Conservation (phyloP, 2,113 vertebrate species). For the Xiphophorus maculatus region DNA sequence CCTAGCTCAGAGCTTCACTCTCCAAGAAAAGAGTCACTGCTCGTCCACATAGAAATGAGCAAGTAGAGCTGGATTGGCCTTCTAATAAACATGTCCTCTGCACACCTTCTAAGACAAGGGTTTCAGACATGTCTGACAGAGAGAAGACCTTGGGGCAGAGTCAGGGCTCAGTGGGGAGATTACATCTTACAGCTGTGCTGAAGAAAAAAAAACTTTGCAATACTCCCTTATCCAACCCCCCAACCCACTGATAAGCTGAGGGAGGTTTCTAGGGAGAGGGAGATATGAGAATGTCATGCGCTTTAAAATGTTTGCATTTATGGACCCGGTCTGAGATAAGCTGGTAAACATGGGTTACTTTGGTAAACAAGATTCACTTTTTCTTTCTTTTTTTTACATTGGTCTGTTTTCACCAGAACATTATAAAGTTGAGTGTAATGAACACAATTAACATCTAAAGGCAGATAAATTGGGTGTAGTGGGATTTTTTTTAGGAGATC, state of each 20-base stretch:
- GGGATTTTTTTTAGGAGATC: not conserved
- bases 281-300: not conserved
- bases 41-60: too few species aligned
- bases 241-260: too few species aligned
- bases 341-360: not conserved
- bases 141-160: too few species aligned
- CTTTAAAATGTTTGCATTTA: not conserved
- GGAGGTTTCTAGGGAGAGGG: not conserved
- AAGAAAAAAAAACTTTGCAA: too few species aligned
- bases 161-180: too few species aligned
- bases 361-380: not conserved
- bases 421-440: not conserved
- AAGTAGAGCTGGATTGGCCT: too few species aligned
- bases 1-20: not conserved
- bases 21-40: not conserved
- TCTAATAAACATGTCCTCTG: too few species aligned
- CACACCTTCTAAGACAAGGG: too few species aligned
- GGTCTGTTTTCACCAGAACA: not conserved
- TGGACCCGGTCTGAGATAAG: not conserved
- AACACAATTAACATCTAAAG: not conserved
- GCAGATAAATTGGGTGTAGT: not conserved
- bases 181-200: too few species aligned
- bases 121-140: too few species aligned
- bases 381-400: too few species aligned
- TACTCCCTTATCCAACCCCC: too few species aligned